phyloP scores from a whole-genome alignment of 2,888 invertebrate species.

The Deroplatys truncata region DNA sequence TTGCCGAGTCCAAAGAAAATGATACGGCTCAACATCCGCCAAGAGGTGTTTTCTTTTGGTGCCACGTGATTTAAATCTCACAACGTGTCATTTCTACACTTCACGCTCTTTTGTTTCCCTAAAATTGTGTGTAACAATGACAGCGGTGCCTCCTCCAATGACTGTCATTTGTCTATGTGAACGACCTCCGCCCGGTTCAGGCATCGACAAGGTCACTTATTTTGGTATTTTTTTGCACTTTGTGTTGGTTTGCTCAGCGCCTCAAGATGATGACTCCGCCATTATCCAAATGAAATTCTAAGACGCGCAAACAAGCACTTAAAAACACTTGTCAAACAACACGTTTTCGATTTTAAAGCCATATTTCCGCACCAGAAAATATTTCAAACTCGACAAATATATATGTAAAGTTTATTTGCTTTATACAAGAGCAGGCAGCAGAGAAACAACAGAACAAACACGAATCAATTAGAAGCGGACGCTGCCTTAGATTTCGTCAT shows the following conservation, averaged over 20 bases:
- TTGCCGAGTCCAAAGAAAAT: background rate
- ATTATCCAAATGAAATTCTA: background rate
- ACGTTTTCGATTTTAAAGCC: background rate
- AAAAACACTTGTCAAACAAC: background rate
- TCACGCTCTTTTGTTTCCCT: background rate
- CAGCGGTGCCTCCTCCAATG: background rate
- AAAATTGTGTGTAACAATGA: background rate
- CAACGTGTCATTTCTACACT: background rate
- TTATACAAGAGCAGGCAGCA: background rate
- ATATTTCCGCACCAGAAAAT: background rate
- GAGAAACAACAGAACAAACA: background rate
- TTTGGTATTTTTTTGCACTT: background rate
- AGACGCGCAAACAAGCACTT: background rate
- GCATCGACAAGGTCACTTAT: background rate
- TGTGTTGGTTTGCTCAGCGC: background rate
- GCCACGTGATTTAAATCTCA: background rate
- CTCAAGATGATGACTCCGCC: background rate
- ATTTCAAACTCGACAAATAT: background rate
- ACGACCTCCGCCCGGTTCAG: background rate
- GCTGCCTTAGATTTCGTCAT: too few relatives aligned
- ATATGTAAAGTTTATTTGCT: background rate
- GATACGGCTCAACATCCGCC: background rate
- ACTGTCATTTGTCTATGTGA: background rate
- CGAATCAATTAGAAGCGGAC: background rate
- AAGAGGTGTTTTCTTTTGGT: background rate